phyloP scores from a whole-genome alignment of 2,113 vertebrate species.

The Meles meles region DNA sequence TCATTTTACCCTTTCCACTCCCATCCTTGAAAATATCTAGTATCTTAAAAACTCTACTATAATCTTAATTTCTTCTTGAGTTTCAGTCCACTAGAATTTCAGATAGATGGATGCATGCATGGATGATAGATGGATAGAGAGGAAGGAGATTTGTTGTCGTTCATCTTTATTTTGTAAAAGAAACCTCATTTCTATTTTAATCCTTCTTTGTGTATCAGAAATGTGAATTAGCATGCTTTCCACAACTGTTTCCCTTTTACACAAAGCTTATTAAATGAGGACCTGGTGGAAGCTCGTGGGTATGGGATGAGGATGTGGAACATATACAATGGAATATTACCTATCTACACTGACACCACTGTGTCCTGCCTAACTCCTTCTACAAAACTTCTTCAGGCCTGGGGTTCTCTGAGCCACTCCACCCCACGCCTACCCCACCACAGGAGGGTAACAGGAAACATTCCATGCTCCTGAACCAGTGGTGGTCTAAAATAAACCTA shows the following conservation, averaged over 20 bases:
- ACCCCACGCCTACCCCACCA: background rate
- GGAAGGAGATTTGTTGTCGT: background rate
- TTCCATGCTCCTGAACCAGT: background rate
- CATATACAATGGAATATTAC: too few species aligned
- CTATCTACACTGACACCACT: fast-evolving
- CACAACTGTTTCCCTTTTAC: background rate
- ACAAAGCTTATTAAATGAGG: background rate
- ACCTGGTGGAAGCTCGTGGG: background rate
- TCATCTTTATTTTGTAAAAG: background rate
- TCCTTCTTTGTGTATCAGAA: background rate
- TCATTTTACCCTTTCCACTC: background rate
- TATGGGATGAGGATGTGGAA: fast-evolving
- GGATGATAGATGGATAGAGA: background rate
- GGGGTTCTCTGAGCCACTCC: fast-evolving
- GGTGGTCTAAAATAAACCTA: background rate
- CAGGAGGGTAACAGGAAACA: background rate
- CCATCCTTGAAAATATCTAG: background rate
- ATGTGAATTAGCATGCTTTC: background rate
- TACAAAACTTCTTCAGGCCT: background rate
- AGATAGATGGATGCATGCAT: background rate
- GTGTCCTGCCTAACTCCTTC: background rate
- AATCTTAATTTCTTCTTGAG: background rate
- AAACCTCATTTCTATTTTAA: background rate
- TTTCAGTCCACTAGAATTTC: background rate
- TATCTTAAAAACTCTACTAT: background rate